A percentile compares a stretch with the other conserved stretches of the same genome.
Evolutionary conservation across 2,113 vertebrate genomes (phyloP).

Genomic region (Oreochromis tanganicae): DNA sequence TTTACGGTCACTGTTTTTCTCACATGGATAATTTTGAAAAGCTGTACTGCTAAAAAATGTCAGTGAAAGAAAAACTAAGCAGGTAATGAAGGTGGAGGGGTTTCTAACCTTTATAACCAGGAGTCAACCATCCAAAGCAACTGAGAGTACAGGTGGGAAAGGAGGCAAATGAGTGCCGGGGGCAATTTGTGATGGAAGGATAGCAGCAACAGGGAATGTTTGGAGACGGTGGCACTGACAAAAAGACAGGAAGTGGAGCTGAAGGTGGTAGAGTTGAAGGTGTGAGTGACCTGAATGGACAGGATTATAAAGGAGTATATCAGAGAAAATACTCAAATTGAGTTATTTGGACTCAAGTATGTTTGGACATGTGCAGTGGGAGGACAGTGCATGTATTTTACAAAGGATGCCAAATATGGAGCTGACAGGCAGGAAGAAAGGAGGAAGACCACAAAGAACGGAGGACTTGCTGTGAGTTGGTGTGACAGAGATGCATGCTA

Average conservation of each 20-base stretch:
- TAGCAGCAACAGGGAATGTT: no score
- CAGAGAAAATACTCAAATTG: not conserved
- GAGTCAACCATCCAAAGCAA: not conserved
- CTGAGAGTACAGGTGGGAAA: not conserved
- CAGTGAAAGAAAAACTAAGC: not conserved
- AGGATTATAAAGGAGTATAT: not conserved
- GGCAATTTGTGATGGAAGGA: no score
- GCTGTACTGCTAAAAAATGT: not conserved
- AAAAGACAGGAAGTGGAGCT: no score
- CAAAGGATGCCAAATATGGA: not conserved
- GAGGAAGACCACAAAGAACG: not conserved
- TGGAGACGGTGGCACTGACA: no score
- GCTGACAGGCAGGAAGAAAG: not conserved
- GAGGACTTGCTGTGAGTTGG: not conserved
- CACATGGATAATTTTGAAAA: not conserved
- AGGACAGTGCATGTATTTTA: not conserved
- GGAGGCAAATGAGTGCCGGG: not conserved
- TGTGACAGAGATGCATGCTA: not conserved
- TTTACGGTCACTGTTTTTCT: not conserved
- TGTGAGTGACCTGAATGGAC: not conserved
- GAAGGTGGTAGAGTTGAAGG: no score
- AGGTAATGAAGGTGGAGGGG: not conserved
- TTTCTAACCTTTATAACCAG: not conserved
- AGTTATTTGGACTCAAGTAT: not conserved
- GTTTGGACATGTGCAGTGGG: not conserved